Base-by-base conservation (phyloP, 1,140 invertebrate species). In the Diploscapter pachys region DNA sequence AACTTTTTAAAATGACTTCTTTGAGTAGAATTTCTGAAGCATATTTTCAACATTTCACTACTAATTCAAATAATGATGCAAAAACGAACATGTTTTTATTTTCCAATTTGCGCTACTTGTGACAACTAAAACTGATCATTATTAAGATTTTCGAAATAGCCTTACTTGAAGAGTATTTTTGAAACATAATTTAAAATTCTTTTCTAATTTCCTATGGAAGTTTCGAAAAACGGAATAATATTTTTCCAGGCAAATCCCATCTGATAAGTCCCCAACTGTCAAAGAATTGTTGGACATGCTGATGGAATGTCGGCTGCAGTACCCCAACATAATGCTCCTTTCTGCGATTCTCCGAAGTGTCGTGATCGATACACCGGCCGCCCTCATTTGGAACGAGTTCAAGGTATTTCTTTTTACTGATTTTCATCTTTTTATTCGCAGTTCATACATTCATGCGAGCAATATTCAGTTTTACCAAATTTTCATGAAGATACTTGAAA, bases 301-400 rank as follows among this genome's bases (percentile, higher is more conserved):
- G 49, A 55, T 55, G 11, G 6, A 68, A 51, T 68, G 66, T 68
- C 6, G 48, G 11, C 8, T 11, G 6, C 50, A 52, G 5, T 9
- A 31, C 5, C 13, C 9, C 52, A 68, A 68, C 48, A 54, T 74
- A 6, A 52, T 63, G 48, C 48, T 74, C 0, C 3, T 74, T 2
- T 68, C 65, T 3, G 3, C 65, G 5, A 69, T 69, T 56, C 11
- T 74, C 11, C 73, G 70, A 31, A 62, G 63, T 49, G 31, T 74
- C 50, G 64, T 54, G 5, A 54, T 53, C 49, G 66, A 49, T 2
- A 55, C 50, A 4, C 73, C 73, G 4, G 64, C 53, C 4, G 8
- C 52, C 8, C 63, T 74, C 59, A 64, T 74, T 31, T 74, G 73
- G 73, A 74, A 69, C 48, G 54, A 64, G 51, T 62, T 73, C 63